Percentiles rank a stretch among this genome's conserved stretches.
Conservation (phyloP, 1,140 invertebrate genomes). For the Lucilia cuprina region DNA sequence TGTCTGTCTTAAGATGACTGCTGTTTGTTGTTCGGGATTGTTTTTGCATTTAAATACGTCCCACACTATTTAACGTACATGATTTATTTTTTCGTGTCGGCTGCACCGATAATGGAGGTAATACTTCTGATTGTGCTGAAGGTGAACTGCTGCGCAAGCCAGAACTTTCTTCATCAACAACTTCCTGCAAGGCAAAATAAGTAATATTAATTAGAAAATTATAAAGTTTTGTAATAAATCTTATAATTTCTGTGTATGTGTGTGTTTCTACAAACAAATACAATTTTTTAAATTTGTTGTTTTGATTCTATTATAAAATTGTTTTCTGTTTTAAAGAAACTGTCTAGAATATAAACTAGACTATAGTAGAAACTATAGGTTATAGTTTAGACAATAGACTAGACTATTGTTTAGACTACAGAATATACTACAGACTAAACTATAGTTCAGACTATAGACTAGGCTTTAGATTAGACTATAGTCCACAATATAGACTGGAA, state of each 20-base stretch:
- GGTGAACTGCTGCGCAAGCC: slow-evolving; percentile 67
- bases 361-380: too few species aligned
- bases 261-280: too few species aligned
- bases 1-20: neutral
- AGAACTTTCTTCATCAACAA: slow-evolving; percentile 67
- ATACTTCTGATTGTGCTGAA: slow-evolving; percentile 69
- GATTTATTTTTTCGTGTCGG: slow-evolving; percentile 78
- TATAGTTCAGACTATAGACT: too few species aligned
- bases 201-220: neutral
- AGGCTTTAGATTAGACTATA: too few species aligned
- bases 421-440: too few species aligned
- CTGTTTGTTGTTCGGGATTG: neutral
- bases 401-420: too few species aligned
- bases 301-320: too few species aligned
- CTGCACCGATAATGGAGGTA: slow-evolving; percentile 81
- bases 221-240: neutral
- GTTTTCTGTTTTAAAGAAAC: too few species aligned
- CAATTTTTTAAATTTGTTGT: too few species aligned
- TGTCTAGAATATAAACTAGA: too few species aligned
- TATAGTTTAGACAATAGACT: too few species aligned
- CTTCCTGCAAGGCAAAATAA: slow-evolving; percentile 66
- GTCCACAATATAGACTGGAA: too few species aligned
- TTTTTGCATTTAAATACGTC: slow-evolving; percentile 26
- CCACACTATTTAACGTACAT: slow-evolving; percentile 64
- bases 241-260: neutral